These are phyloP conservation scores for Euura lappo DNA, from an alignment of 1,140 invertebrate species.

Conservation along the genomic window DNA sequence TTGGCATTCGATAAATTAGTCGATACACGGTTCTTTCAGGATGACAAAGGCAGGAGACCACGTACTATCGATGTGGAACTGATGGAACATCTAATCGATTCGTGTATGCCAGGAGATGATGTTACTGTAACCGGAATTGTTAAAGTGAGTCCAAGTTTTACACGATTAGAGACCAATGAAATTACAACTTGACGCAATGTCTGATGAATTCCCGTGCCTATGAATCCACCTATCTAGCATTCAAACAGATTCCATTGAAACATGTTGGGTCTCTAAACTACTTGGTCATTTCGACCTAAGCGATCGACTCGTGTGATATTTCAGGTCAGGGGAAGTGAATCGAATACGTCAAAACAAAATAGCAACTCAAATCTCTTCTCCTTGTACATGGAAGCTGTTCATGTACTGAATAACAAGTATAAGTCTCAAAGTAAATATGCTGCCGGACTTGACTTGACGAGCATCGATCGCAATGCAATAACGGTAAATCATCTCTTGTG, in stretches of 20 bases:
- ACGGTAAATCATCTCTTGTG: conserved; percentile 57
- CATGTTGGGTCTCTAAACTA: conserved; percentile 48
- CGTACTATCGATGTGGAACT: conserved; percentile 87
- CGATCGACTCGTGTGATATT: background rate
- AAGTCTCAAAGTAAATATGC: conserved; percentile 60
- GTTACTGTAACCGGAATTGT: conserved; percentile 87
- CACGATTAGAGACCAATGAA: conserved; percentile 24
- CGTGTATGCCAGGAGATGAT: conserved; percentile 87
- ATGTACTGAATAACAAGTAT: conserved; percentile 72
- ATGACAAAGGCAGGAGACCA: conserved; percentile 80
- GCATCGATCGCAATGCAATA: conserved; percentile 75
- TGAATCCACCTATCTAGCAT: background rate
- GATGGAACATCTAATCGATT: conserved; percentile 84
- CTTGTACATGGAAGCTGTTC: conserved; percentile 81
- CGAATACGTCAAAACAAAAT: conserved; percentile 53
- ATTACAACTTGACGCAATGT: too few species aligned
- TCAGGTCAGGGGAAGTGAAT: conserved; percentile 57
- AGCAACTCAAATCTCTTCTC: conserved; percentile 67
- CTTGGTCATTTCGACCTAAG: too few species aligned
- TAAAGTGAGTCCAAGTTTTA: conserved; percentile 64
- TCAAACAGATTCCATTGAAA: background rate
- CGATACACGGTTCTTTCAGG: conserved; percentile 51
- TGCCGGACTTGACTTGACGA: conserved; percentile 65
- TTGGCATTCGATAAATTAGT: background rate
- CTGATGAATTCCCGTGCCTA: too few species aligned